These are phyloP conservation scores for Yponomeuta evonymella DNA, from an alignment of 2,888 invertebrate genomes.

Conservation along the genomic window DNA sequence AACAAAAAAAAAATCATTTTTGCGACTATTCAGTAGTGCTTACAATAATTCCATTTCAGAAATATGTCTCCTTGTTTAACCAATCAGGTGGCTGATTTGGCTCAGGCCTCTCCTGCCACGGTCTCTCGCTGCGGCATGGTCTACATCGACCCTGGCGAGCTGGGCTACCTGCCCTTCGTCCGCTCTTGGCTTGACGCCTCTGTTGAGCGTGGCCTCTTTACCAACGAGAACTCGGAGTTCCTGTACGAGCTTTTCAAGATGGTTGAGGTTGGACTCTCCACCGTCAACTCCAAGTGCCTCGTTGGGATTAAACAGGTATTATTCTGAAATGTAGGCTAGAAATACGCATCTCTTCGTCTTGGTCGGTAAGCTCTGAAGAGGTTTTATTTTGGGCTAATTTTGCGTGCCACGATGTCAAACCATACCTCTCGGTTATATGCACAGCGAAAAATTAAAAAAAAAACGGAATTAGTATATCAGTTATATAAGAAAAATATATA, in stretches of 20 bases:
- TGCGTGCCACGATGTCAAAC: no score
- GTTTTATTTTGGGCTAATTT: no score
- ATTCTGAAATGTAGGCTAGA: no score
- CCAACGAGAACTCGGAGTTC: slow-evolving; percentile 77
- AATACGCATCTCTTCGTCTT: no score
- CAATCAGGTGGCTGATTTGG: slow-evolving; percentile 81
- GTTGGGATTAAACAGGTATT: slow-evolving; percentile 84
- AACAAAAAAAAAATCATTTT: no score
- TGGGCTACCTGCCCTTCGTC: slow-evolving; percentile 88
- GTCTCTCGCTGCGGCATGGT: slow-evolving; percentile 92
- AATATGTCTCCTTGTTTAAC: neutral
- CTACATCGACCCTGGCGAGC: slow-evolving; percentile 89
- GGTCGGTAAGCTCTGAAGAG: no score
- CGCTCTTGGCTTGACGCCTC: slow-evolving; percentile 83
- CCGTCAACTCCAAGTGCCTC: slow-evolving; percentile 81
- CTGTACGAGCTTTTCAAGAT: slow-evolving; percentile 81
- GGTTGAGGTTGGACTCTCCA: slow-evolving; percentile 80
- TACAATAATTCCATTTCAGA: no score
- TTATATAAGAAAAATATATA: no score
- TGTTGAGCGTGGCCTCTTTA: slow-evolving; percentile 62
- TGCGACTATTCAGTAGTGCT: no score
- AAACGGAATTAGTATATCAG: no score
- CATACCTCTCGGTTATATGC: no score
- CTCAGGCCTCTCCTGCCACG: slow-evolving; percentile 94
- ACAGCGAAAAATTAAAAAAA: no score